Evolutionary conservation across 2,113 vertebrate species (phyloP), one percentile per base, ranked within the genome.

Genomic region (Chlorodrepanis virens): DNA sequence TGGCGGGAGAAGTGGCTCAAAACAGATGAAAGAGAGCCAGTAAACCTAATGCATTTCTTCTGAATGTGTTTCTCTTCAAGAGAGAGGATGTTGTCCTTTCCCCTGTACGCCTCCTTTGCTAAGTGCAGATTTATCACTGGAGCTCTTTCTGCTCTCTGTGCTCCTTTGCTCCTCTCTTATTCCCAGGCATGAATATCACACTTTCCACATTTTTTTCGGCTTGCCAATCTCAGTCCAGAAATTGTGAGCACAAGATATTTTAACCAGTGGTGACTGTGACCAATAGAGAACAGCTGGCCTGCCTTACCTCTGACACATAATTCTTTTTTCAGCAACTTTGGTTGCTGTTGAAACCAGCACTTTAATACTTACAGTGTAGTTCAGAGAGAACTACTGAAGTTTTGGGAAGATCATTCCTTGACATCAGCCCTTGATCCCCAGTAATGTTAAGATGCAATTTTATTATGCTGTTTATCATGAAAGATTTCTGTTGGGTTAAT

Each of bases 61-160:
- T 77, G 54, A 88, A 83, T 40, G 17, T 83, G 64, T 67, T 95
- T 88, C 71, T 90, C 63, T 92, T 96, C 67, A 88, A 76, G 60
- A 31, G 74, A 94, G 65, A 93, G 91, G 89, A 96, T 89, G 87
- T 85, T 88, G 82, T 83, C 85, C 64, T 83, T 94, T 94, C 85
- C 67, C 68, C 68, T 1, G 2, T 78, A 39, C 15, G 49, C 40
- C 22, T 70, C 21, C 71, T 94, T 90, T 81, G 64, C 80, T 57
- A 18, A 89, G 64, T 64, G 56, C 64, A 92, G 56, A 83, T 83
- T 44, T 78, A 87, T 56, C 79, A 40, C 80, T 76, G 64, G 54
- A 50, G 67, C 29, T 44, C 63, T 54, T 75, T 65, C 44, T 95
- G 50, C 53, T 77, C 72, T 56, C 45, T 67, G 56, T 63, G 14